These are phyloP conservation scores for Gymnodraco acuticeps DNA, from an alignment of 2,797 vertebrate genomes.

Conservation along the genomic window DNA sequence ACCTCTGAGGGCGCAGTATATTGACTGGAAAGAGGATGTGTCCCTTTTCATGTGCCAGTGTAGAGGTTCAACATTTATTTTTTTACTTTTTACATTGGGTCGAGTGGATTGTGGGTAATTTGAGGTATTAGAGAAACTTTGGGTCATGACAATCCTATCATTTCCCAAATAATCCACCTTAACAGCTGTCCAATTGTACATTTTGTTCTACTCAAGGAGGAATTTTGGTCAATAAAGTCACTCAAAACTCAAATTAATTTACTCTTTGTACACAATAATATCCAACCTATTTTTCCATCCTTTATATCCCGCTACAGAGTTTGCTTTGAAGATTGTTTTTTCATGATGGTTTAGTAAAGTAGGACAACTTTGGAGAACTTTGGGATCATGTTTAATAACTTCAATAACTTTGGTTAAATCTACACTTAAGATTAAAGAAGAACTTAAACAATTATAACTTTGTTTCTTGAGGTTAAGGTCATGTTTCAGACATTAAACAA, in stretches of 20 bases:
- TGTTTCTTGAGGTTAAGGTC: not conserved
- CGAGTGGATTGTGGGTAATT: not conserved
- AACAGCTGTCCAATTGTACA: not conserved
- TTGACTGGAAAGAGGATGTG: conserved; percentile 35
- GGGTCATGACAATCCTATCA: not conserved
- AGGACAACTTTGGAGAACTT: not conserved
- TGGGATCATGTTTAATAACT: not conserved
- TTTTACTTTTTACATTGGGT: conserved; percentile 7
- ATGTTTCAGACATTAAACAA: too few species aligned
- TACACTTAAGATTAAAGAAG: not conserved
- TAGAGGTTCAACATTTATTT: conserved; percentile 19
- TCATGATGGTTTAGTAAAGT: not conserved
- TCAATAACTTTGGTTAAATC: not conserved
- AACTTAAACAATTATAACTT: not conserved
- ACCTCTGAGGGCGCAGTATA: conserved; percentile 20
- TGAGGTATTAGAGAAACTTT: not conserved
- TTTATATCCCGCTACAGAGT: not conserved
- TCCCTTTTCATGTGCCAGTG: conserved; percentile 24
- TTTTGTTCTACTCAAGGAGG: not conserved
- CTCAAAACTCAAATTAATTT: not conserved
- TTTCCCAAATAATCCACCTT: not conserved
- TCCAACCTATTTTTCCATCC: not conserved
- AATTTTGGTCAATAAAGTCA: not conserved
- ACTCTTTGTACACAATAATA: not conserved
- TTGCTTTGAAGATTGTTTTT: not conserved